These are phyloP conservation scores for Myiothlypis chrysogaster DNA, from an alignment of 2,797 vertebrate species.

Conservation along the genomic window DNA sequence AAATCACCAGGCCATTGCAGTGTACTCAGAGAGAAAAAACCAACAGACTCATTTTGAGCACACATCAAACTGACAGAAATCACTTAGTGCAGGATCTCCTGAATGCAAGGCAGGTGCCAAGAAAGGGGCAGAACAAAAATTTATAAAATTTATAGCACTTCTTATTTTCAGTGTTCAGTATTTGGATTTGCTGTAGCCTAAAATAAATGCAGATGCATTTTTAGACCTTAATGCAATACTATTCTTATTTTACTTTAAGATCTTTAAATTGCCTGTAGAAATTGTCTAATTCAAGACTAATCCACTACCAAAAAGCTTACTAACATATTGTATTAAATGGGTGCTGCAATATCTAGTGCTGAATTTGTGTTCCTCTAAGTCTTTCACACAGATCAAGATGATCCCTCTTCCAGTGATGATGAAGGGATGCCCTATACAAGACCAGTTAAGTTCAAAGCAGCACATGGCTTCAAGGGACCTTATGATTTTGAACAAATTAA, in stretches of 20 bases:
- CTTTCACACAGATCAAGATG: slow-evolving; percentile 96
- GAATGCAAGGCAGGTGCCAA: neutral
- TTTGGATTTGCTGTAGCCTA: neutral
- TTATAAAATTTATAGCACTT: neutral
- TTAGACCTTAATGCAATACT: neutral
- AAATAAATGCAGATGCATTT: neutral
- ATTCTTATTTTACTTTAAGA: neutral
- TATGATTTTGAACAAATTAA: slow-evolving; percentile 99
- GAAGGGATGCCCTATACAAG: slow-evolving; percentile 98
- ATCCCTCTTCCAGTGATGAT: slow-evolving; percentile 96
- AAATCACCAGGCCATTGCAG: neutral
- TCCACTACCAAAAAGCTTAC: neutral
- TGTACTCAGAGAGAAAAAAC: neutral
- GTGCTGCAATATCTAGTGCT: neutral
- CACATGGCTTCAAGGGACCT: slow-evolving; percentile 97
- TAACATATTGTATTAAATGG: neutral
- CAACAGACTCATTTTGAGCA: neutral
- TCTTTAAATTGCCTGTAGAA: neutral
- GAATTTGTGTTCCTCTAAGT: slow-evolving; percentile 75
- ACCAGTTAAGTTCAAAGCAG: slow-evolving; percentile 96
- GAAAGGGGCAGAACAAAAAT: neutral
- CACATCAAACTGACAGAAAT: neutral
- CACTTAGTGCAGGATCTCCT: neutral
- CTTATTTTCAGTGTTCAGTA: neutral
- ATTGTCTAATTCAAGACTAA: neutral